Evolutionary conservation across 2,797 vertebrate species (phyloP).

Genomic region (Chloroceryle inda): DNA sequence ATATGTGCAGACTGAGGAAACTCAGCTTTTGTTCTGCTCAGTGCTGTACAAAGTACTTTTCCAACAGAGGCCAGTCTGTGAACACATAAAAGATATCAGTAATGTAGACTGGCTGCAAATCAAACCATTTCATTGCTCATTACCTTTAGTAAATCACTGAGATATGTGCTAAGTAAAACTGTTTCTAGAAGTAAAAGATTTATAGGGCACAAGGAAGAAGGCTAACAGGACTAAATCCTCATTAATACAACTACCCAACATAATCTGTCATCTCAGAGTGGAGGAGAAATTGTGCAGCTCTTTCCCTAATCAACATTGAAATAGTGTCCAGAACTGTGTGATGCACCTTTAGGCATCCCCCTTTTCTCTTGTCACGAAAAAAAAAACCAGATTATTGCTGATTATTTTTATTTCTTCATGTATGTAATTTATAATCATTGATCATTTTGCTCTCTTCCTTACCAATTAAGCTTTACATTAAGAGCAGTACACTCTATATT

Average conservation of each 20-base stretch:
- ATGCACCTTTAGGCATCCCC: background rate
- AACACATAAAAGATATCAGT: background rate
- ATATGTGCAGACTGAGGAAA: background rate
- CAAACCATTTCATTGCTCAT: background rate
- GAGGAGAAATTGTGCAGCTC: background rate
- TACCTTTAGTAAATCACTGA: conserved; percentile 31
- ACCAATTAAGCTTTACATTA: background rate
- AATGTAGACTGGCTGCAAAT: conserved; percentile 9
- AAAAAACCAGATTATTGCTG: background rate
- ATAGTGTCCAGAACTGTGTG: background rate
- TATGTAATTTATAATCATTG: background rate
- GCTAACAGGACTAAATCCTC: conserved; percentile 9
- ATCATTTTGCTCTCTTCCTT: background rate
- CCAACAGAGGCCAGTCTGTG: background rate
- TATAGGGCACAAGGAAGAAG: background rate
- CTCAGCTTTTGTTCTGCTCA: background rate
- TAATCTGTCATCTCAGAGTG: background rate
- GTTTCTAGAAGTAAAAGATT: conserved; percentile 1
- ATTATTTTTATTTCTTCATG: background rate
- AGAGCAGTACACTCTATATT: background rate
- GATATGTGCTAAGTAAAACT: conserved; percentile 27
- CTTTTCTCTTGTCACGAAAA: background rate
- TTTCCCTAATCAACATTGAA: background rate
- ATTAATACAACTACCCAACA: background rate
- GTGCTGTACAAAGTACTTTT: background rate